phyloP scores from a whole-genome alignment of 2,797 vertebrate genomes.

The Oreochromis mossambicus region DNA sequence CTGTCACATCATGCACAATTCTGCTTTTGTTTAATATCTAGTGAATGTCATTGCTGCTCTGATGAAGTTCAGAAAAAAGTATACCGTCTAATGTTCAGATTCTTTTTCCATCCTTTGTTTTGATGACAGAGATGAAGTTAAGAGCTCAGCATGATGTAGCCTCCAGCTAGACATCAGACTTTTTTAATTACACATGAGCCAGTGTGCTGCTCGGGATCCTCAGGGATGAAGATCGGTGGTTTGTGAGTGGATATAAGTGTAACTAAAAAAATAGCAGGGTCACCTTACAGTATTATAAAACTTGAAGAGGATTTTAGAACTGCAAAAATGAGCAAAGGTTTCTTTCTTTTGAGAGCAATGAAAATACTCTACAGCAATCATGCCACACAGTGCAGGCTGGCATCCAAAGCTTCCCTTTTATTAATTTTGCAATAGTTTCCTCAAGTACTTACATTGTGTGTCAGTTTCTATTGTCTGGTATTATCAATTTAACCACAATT shows the following conservation, averaged over 20 bases:
- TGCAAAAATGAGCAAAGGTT: not conserved
- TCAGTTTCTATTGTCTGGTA: not conserved
- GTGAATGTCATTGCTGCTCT: not conserved
- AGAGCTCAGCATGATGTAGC: not conserved
- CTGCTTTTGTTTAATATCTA: not conserved
- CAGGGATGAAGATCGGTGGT: not conserved
- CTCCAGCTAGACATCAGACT: not conserved
- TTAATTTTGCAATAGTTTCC: not conserved
- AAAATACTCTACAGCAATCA: not conserved
- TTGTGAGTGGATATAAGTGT: not conserved
- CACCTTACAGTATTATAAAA: not conserved
- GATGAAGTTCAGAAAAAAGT: not conserved
- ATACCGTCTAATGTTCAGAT: not conserved
- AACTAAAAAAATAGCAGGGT: not conserved
- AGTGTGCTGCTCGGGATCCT: not conserved
- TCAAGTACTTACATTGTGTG: not conserved
- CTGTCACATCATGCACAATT: not conserved
- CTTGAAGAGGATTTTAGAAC: not conserved
- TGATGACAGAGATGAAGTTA: slow-evolving; percentile 2
- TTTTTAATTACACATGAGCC: slow-evolving; percentile 37
- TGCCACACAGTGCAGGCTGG: not conserved
- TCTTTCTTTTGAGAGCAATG: not conserved
- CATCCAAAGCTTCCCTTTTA: not conserved
- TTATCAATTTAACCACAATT: not conserved
- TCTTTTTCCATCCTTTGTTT: not conserved